These are phyloP conservation scores for Merops nubicus DNA, from an alignment of 2,113 vertebrate species.

Conservation along the genomic window DNA sequence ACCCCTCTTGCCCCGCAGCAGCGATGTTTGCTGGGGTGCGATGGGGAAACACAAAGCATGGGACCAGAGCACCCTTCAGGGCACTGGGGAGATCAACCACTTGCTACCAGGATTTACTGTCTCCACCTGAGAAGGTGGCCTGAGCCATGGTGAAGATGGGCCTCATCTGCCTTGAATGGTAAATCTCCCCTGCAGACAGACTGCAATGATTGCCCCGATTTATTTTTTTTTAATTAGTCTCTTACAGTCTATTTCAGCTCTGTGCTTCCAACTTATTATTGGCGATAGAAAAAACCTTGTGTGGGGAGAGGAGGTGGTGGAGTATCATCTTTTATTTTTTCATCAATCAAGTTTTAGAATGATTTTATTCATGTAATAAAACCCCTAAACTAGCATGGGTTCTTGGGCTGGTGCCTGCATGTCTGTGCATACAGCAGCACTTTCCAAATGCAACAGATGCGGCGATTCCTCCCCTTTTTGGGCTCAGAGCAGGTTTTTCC, in stretches of 20 bases:
- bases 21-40: fast-evolving
- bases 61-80: not conserved
- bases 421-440: not conserved
- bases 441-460: not conserved
- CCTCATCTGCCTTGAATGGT: too few relatives aligned
- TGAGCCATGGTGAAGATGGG: not conserved
- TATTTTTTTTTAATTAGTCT: not conserved
- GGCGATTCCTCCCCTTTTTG: fast-evolving
- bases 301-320: not conserved
- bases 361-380: not conserved
- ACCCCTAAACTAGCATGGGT: fast-evolving
- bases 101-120: not conserved
- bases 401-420: not conserved
- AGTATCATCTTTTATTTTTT: not conserved
- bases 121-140: not conserved
- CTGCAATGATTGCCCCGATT: not conserved
- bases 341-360: not conserved
- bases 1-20: not conserved
- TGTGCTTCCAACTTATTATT: not conserved
- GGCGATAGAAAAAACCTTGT: not conserved
- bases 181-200: not conserved
- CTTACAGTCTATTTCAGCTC: not conserved
- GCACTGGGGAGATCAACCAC: not conserved
- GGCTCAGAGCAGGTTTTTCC: not conserved
- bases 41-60: not conserved